Evolutionary conservation across 2,888 invertebrate genomes (phyloP).

Genomic region (Hemaris fuciformis): DNA sequence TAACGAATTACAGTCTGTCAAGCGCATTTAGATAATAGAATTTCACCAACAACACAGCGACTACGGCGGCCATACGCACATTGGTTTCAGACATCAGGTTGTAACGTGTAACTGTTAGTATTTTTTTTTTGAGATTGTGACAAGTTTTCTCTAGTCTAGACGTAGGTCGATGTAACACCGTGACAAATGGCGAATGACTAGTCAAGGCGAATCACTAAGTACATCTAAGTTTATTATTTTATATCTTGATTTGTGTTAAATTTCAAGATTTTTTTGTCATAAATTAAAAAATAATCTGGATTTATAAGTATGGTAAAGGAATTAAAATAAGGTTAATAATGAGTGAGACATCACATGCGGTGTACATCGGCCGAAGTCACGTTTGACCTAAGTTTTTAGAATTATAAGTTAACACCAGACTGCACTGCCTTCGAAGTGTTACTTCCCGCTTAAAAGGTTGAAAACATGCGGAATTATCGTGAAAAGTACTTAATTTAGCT

Average conservation of each 20-base stretch:
- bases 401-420: slow-evolving; percentile 48
- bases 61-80: slow-evolving; percentile 19
- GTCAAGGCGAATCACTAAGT: not conserved
- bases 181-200: slow-evolving; percentile 16
- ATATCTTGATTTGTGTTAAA: not conserved
- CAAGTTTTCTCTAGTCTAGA: slow-evolving; percentile 42
- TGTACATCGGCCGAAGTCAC: slow-evolving; percentile 46
- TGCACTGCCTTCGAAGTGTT: slow-evolving; percentile 55
- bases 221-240: not conserved
- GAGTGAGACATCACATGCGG: slow-evolving; percentile 12
- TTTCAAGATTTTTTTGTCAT: not conserved
- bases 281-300: too few relatives aligned
- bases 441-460: slow-evolving; percentile 43
- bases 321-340: not conserved
- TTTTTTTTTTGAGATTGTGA: slow-evolving; percentile 36
- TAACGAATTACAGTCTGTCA: not conserved
- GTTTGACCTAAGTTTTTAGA: slow-evolving; percentile 53
- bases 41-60: not conserved
- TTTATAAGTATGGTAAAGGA: too few relatives aligned
- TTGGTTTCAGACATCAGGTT: slow-evolving; percentile 12
- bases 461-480: slow-evolving; percentile 36
- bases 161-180: slow-evolving; percentile 28
- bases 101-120: slow-evolving; percentile 25
- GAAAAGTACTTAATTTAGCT: slow-evolving; percentile 70
- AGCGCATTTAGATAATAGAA: not conserved